Conservation (phyloP, 2,113 vertebrate genomes). For the Candoia aspera region DNA sequence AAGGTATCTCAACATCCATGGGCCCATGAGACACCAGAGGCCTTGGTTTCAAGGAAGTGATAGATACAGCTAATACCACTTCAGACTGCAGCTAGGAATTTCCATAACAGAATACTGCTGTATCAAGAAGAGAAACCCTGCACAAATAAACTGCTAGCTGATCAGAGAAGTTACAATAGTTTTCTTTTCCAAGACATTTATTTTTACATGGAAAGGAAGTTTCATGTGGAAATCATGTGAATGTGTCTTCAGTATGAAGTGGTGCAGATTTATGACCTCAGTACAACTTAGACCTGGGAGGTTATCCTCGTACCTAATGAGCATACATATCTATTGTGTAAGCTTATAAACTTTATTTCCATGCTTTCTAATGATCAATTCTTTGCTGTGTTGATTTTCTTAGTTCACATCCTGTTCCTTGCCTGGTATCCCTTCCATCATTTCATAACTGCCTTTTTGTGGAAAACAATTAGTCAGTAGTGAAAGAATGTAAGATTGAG, state of each 20-base stretch:
- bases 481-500: slow-evolving; percentile 32
- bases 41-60: background rate
- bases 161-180: background rate
- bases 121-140: background rate
- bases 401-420: slow-evolving; percentile 15
- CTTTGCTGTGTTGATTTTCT: background rate
- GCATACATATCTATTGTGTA: background rate
- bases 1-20: background rate
- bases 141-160: no score
- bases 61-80: background rate
- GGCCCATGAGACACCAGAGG: background rate
- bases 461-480: background rate
- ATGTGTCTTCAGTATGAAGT: background rate
- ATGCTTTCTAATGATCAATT: background rate
- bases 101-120: background rate
- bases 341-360: background rate
- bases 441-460: slow-evolving; percentile 9
- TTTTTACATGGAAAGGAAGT: background rate
- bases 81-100: background rate
- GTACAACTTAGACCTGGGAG: background rate
- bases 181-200: background rate
- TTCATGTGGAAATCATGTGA: background rate
- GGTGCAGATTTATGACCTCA: background rate
- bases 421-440: background rate
- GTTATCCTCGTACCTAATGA: background rate